phyloP scores from a whole-genome alignment of 2,797 vertebrate species.

The Acrossocheilus wenchowensis region DNA sequence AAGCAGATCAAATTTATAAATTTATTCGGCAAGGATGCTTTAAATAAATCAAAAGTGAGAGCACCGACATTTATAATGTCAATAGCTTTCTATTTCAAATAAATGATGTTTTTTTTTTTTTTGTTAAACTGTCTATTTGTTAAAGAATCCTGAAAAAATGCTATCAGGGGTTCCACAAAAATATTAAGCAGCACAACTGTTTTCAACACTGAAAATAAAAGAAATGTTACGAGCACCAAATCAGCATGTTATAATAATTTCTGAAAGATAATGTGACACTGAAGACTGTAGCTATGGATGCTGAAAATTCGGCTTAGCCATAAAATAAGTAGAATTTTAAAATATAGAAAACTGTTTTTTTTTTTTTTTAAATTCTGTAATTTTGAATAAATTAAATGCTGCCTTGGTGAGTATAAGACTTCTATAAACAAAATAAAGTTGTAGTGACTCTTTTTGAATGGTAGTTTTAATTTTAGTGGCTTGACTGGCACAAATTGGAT shows the following conservation, averaged over 20 bases:
- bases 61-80: background rate
- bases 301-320: background rate
- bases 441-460: background rate
- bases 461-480: conserved; percentile 3
- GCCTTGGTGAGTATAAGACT: background rate
- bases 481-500: background rate
- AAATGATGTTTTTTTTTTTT: background rate
- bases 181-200: background rate
- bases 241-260: background rate
- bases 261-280: background rate
- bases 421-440: background rate
- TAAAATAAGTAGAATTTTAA: too few species aligned
- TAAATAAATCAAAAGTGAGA: background rate
- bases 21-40: background rate
- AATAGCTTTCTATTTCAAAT: background rate
- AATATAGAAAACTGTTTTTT: background rate
- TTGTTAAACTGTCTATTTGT: background rate
- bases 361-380: background rate
- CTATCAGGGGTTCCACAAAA: background rate
- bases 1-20: background rate
- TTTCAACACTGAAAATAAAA: background rate
- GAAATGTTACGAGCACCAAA: background rate
- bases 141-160: background rate
- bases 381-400: background rate
- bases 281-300: background rate